Conservation (phyloP, 2,797 vertebrate species). For the Melanotaenia maccullochi region DNA sequence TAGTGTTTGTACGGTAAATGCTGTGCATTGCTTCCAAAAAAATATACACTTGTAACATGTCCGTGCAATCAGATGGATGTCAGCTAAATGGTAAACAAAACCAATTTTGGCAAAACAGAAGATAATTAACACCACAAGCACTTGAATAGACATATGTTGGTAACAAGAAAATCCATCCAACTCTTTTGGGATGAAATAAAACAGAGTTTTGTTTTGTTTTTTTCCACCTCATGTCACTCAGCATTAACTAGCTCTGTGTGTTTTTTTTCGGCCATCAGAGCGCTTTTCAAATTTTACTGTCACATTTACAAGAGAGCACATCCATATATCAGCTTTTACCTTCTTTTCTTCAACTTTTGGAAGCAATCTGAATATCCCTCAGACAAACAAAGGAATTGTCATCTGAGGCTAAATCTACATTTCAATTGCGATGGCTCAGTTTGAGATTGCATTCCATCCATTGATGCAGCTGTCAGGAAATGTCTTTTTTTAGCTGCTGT, state of each 20-base stretch:
- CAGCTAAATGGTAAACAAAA: too few species aligned
- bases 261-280: conserved; percentile 9
- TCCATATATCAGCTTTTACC: conserved; percentile 8
- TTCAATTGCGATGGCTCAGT: conserved; percentile 45
- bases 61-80: too few species aligned
- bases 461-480: conserved; percentile 39
- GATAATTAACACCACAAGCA: too few species aligned
- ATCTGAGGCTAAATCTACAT: conserved; percentile 53
- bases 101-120: background rate
- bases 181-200: background rate
- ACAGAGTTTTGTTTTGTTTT: conserved; percentile 7
- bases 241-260: conserved; percentile 1
- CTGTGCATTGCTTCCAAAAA: too few species aligned
- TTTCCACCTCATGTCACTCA: conserved; percentile 4
- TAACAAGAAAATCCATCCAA: background rate
- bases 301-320: conserved; percentile 24
- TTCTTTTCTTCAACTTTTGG: conserved; percentile 25
- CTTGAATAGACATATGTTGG: background rate
- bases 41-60: too few species aligned
- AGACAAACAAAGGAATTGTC: conserved; percentile 41
- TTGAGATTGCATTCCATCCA: conserved; percentile 60
- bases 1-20: too few species aligned
- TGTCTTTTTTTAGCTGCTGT: conserved; percentile 15
- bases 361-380: conserved; percentile 28
- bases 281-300: conserved; percentile 32